These are phyloP conservation scores for Copidosoma aretas DNA, from an alignment of 2,888 invertebrate species.

Conservation along the genomic window DNA sequence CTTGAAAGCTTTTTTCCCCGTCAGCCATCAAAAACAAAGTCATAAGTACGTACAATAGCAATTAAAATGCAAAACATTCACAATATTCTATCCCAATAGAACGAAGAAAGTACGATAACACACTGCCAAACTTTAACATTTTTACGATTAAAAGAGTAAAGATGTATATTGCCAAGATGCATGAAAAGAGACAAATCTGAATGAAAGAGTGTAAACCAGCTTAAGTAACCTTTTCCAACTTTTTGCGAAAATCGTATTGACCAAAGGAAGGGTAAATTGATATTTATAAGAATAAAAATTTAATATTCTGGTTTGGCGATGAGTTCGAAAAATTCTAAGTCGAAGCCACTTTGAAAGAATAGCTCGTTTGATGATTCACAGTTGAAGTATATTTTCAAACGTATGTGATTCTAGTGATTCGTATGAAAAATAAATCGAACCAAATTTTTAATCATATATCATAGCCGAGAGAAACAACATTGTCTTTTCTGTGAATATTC, in stretches of 20 bases:
- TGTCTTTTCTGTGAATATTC: too few species aligned
- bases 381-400: conserved; percentile 27
- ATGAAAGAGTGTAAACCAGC: conserved; percentile 32
- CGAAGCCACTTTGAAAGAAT: conserved; percentile 1
- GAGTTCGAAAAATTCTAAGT: conserved; percentile 21
- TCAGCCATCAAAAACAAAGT: too few species aligned
- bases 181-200: not conserved
- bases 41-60: too few species aligned
- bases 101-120: conserved; percentile 35
- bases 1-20: too few species aligned
- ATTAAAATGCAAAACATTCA: too few species aligned
- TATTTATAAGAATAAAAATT: conserved; percentile 28
- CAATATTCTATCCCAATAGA: too few species aligned
- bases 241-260: conserved; percentile 25
- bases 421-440: conserved; percentile 17
- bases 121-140: conserved; percentile 58
- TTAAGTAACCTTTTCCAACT: conserved; percentile 36
- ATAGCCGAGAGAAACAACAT: not conserved
- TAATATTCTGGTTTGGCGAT: conserved; percentile 16
- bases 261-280: conserved; percentile 24
- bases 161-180: conserved; percentile 16
- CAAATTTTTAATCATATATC: conserved; percentile 17
- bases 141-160: conserved; percentile 41
- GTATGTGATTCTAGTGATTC: conserved; percentile 28
- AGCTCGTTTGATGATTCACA: conserved; percentile 33